Evolutionary conservation across 2,888 invertebrate species (phyloP).

Genomic region (Himalopsyche japonica): DNA sequence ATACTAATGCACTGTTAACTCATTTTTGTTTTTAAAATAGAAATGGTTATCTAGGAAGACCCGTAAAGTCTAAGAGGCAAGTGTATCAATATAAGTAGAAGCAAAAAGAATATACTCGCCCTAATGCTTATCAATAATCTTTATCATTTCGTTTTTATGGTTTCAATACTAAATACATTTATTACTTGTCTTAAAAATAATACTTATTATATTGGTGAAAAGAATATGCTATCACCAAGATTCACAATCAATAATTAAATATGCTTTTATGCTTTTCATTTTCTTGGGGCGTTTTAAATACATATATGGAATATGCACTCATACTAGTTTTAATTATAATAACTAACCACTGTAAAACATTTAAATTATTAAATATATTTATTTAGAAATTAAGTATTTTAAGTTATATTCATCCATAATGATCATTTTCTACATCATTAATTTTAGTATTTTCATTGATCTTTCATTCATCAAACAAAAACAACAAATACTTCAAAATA

Average conservation of each 20-base stretch:
- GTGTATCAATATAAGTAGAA: constrained; percentile 59
- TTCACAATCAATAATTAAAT: not conserved
- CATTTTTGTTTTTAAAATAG: constrained; percentile 54
- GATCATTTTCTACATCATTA: constrained; percentile 58
- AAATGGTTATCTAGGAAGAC: constrained; percentile 62
- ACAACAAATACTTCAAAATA: constrained; percentile 61
- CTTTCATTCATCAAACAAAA: constrained; percentile 80
- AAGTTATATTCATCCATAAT: constrained; percentile 41
- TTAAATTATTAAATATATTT: constrained; percentile 13
- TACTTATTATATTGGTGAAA: not conserved
- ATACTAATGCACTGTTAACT: constrained; percentile 2
- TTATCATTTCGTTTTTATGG: constrained; percentile 20
- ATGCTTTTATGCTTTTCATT: constrained; percentile 8
- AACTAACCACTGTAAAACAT: not conserved
- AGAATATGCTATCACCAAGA: not conserved
- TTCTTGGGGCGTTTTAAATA: constrained; percentile 11
- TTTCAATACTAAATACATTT: not conserved
- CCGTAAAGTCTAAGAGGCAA: constrained; percentile 63
- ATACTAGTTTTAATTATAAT: not conserved
- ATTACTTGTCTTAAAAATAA: not conserved
- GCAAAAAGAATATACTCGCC: constrained; percentile 52
- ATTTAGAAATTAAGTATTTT: constrained; percentile 12
- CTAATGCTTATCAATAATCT: constrained; percentile 54
- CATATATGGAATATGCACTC: constrained; percentile 6
- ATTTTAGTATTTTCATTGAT: constrained; percentile 81